Base-by-base conservation (phyloP, 2,797 vertebrate genomes). In the Phyllotis vaccarum region DNA sequence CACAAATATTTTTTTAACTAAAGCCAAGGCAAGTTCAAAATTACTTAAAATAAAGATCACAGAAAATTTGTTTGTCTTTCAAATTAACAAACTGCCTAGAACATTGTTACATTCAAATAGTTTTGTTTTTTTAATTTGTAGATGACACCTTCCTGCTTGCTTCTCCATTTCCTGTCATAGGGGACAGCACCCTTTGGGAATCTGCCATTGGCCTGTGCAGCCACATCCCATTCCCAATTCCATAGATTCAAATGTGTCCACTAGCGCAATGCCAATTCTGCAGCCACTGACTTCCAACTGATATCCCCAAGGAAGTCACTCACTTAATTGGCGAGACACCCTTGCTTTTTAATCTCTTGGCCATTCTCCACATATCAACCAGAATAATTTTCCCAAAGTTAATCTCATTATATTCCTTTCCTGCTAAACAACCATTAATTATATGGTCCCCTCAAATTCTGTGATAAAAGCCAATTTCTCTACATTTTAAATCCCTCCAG, bases 21-120 rank as follows among this genome's bases (percentile, higher is more conserved):
- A 94, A 21, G 10, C 64, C 58, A 97, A 86, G 60, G 87, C 19
- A 82, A 86, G 90, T 92, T 86, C 24, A 95, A 92, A 94, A 90
- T 66, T 70, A 76, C 31, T 89, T 91, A 95, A 88, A 93, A 90
- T 92, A 86, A 95, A 94, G 29, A 85, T 85, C 24, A 60, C 14
- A 90, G 89, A 16, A 16, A 60, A 60, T 89, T 5, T 75, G 40
- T 88, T 76, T 64, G 19, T 46, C 29, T 92, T 92, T 56, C 13
- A 34, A 78, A 83, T 56, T 86, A 95, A 60, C 3, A 92, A 90
- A 94, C 49, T 62, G 3, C 21, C 56, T 72, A 78, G 17, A 90
- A 79, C 34, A 9, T 49, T 90, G 76, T 72, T 92, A 85, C 22
- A 89, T 56, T 60, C 5, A 89, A 91, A 93, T 37, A 14, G 52